These are phyloP conservation scores for Lutjanus erythropterus DNA, from an alignment of 2,113 vertebrate genomes.

Conservation along the genomic window DNA sequence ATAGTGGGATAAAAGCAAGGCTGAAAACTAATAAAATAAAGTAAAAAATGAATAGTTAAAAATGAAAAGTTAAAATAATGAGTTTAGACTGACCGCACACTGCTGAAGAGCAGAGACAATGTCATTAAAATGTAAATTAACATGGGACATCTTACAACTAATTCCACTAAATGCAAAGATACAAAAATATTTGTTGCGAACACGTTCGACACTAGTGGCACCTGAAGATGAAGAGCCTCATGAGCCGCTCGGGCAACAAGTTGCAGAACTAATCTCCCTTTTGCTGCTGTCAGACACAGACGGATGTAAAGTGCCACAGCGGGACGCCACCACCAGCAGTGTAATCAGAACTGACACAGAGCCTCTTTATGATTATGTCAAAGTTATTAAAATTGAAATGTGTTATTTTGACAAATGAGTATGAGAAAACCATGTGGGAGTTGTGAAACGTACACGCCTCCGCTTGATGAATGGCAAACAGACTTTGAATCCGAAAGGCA, in stretches of 20 bases:
- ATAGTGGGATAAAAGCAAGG: no score
- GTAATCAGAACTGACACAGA: slow-evolving; percentile 61
- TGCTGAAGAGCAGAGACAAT: not conserved
- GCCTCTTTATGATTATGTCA: slow-evolving; percentile 53
- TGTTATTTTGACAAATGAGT: slow-evolving; percentile 60
- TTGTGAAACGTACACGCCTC: not conserved
- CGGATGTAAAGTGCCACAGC: slow-evolving; percentile 28
- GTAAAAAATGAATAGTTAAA: no score
- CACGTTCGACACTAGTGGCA: not conserved
- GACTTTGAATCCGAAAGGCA: not conserved
- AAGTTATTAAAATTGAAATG: slow-evolving; percentile 46
- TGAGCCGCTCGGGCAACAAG: slow-evolving; percentile 30
- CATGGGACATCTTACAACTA: not conserved
- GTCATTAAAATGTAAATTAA: not conserved
- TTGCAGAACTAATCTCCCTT: slow-evolving; percentile 30
- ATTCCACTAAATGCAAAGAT: not conserved
- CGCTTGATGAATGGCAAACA: slow-evolving; percentile 30
- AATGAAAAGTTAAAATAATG: no score
- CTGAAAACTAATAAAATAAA: no score
- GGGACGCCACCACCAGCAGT: slow-evolving; percentile 8
- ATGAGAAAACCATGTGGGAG: slow-evolving; percentile 7
- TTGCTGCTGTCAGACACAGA: slow-evolving; percentile 43
- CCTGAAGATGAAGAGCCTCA: not conserved
- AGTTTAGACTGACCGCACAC: not conserved
- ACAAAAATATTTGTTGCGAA: no score